Base-by-base conservation (phyloP, 1,140 invertebrate genomes). In the Drosophila grimshawi region DNA sequence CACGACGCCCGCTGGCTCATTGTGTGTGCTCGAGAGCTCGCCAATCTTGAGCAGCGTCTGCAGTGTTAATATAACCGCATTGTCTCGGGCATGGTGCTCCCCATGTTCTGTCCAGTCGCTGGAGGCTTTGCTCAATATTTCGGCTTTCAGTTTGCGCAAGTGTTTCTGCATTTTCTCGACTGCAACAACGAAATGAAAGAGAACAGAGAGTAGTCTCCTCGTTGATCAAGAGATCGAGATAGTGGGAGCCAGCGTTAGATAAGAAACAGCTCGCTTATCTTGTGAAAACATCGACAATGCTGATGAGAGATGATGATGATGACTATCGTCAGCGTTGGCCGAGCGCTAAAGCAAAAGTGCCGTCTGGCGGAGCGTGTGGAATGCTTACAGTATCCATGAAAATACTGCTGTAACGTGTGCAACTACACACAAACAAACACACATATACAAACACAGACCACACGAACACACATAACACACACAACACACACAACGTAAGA, bases 111-210 rank as follows among this genome's bases (percentile, higher is more conserved):
- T 39, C 82, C 91, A 90, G 56, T 90, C 78, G 19, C 52, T 55
- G 4, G 60, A 41, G 8, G 91, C 90, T 53, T 90, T 85, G 30
- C 63, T 76, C 37, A 92, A 27, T 57, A 92, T 89, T 32, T 92
- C 80, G 19, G 82, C 68, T 41, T 90, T 91, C 45, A 92, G 63
- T 63, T 91, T 90, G 35, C 80, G 76, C 59, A 92, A 76, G 75
- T 92, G 86, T 68, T 92, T 92, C 72, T 92, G 81, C 91, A 92
- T 92, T 67, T 90, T 91, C 49, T 92, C 91, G 41, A 85, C 88
- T 92, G 71, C 48, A 63, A 73, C 49, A 53, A 68, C 33, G 46
- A 56, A 56, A 52, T 78, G 46, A 75, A 41, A 51, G 56, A 51
- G 46, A 30, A 61, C 19, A 19, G 57, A 79, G 72, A 85, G 35